Evolutionary conservation across 37 sponge, comb jelly and placozoan genomes (phyloP).

Genomic region (Mnemiopsis leidyi): DNA sequence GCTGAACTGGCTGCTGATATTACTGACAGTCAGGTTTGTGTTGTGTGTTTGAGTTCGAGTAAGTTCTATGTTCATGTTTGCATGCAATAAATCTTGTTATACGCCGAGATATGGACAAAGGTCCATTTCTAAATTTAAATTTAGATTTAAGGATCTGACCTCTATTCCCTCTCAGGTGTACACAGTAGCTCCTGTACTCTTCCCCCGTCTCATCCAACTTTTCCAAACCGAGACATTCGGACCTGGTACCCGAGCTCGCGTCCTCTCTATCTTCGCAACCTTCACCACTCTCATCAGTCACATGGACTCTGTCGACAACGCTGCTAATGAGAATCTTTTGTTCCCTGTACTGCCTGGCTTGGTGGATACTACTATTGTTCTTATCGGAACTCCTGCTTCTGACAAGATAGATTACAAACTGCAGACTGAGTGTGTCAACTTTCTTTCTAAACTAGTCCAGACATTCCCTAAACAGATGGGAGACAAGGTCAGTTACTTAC

Average conservation of each 20-base stretch:
- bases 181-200: constrained; percentile 14
- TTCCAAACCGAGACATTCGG: constrained; percentile 41
- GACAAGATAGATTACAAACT: constrained; percentile 16
- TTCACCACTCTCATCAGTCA: constrained; percentile 47
- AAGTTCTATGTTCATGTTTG: too few relatives aligned
- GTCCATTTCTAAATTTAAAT: too few relatives aligned
- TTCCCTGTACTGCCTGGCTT: constrained; percentile 40
- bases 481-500: constrained; percentile 41
- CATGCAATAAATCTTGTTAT: too few relatives aligned
- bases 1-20: constrained; percentile 1
- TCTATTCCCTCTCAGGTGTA: too few relatives aligned
- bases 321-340: background rate
- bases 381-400: background rate
- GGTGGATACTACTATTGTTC: background rate
- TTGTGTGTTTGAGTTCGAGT: too few relatives aligned
- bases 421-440: constrained; percentile 52
- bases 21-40: constrained; percentile 13
- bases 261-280: constrained; percentile 10
- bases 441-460: constrained; percentile 8
- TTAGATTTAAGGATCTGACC: too few relatives aligned
- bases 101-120: too few relatives aligned
- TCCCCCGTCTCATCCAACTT: constrained; percentile 15
- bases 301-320: constrained; percentile 22
- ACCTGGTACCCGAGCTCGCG: constrained; percentile 1
- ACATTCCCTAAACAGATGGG: constrained; percentile 61